Base-by-base conservation (phyloP, 2,888 invertebrate species). In the Sinopyrophorus schimmeli region DNA sequence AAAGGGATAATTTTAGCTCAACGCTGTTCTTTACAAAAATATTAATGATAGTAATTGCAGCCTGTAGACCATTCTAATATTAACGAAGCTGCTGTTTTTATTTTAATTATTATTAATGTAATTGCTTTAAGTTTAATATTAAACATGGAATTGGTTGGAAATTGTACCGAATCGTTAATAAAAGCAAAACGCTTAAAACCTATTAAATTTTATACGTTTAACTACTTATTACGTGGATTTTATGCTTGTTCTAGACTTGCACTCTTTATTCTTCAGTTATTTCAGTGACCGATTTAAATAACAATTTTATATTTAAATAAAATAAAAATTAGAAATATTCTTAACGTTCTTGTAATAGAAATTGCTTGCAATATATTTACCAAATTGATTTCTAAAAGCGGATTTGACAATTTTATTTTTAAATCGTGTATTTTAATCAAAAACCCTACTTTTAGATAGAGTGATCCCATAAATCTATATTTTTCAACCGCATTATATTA, bases 1-100 rank as follows among this genome's bases (percentile, higher is more conserved):
- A 60, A 61, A 58, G 59, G 59, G 57, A 57, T 59, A 61, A 60
- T 59, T 61, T 59, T 52, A 47, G 55, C 53, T 51, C 54, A 53
- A 42, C 40, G 52, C 53, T 42, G 57, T 52, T 55, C 53, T 59
- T 55, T 58, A 55, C 51, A 58, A 59, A 61, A 61, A 59, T 61
- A 61, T 58, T 59, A 57, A 57, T 52, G 58, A 50, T 43, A 50
- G 53, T 54, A 53, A 54, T 50, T 53, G 54, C 24, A 46, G 35
- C 43, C 42, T 28, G 52, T 31, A 51, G 43, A 39, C 47, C 47
- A 38, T 52, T 52, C 34, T 38, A 34, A 47, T 52, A 47, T 47
- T 43, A 52, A 39, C 47, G 16, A 47, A 47, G 38, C 52, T 47
- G 47, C 20, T 43, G 43, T 42, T 52, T 52, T 38, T 43, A 47